Base-by-base conservation (phyloP, 2,888 invertebrate genomes). In the Rhaphigaster nebulosa region DNA sequence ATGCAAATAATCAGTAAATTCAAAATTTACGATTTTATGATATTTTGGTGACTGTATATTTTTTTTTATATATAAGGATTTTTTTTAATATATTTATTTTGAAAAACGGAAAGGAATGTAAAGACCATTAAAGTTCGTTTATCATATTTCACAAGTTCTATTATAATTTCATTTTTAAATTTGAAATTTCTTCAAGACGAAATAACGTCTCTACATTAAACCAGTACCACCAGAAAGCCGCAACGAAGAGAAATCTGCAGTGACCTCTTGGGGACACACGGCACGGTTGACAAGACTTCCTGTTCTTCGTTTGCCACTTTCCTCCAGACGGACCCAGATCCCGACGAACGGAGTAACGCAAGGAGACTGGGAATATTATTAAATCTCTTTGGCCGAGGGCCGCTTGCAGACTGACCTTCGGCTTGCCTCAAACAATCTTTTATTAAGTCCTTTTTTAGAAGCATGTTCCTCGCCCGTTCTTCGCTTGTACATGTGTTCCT, bases 401-500 rank as follows among this genome's bases (percentile, higher is more conserved):
- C 56, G 50, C 90, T 54, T 89, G 90, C 91, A 91, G 91, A 91
- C 91, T 89, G 91, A 91, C 90, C 89, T 91, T 60, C 84, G 84
- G 84, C n/a, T 50, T 45, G 84, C 84, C 45, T 84, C 41, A 56
- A 88, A 88, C 88, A 56, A 91, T 91, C 91, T 91, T 91, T 91
- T 91, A 91, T 91, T 91, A 91, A 90, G 91, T 91, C 91, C 91
- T 91, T 91, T 91, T 91, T 90, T 91, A 88, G 89, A 76, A 90
- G 38, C 45, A 45, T 54, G 87, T 87, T 54, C 87, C 34, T 87
- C 88, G 88, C 34, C 56, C 56, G 88, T 41, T 41, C n/a, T 54
- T 41, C 20, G 88, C 56, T 41, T 34, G n/a, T 41, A 54, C 34
- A 38, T 41, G 60, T 60, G 88, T 56, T 60, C 88, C 45, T 18